These are phyloP conservation scores for Platypus cylindrus DNA, from an alignment of 2,888 invertebrate species.

Conservation along the genomic window DNA sequence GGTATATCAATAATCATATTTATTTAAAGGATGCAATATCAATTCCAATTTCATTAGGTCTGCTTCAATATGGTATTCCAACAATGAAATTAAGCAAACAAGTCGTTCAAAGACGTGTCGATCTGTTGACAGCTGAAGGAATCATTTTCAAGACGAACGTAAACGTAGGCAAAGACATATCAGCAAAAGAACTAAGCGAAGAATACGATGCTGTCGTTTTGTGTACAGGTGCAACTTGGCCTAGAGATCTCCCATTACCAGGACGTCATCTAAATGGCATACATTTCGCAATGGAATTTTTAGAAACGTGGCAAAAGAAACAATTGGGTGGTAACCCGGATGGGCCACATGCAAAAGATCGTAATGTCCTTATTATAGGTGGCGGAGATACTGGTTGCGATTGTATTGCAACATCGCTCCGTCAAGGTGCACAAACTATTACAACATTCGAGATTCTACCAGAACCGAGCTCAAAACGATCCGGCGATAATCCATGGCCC, in stretches of 20 bases:
- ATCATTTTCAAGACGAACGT: slow-evolving; percentile 72
- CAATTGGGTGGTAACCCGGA: slow-evolving; percentile 55
- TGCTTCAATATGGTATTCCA: slow-evolving; percentile 96
- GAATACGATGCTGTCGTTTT: slow-evolving; percentile 76
- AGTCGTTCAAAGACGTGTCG: slow-evolving; percentile 80
- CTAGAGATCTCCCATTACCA: slow-evolving; percentile 75
- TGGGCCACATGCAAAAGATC: slow-evolving; percentile 73
- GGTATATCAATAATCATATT: slow-evolving; percentile 5
- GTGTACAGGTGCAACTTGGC: slow-evolving; percentile 93
- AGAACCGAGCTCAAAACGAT: slow-evolving; percentile 68
- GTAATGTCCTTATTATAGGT: slow-evolving; percentile 85
- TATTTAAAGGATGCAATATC: not conserved
- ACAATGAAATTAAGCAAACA: slow-evolving; percentile 96
- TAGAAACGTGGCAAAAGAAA: slow-evolving; percentile 93
- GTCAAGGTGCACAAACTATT: slow-evolving; percentile 82
- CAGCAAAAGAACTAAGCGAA: slow-evolving; percentile 54
- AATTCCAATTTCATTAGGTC: slow-evolving; percentile 50
- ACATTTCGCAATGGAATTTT: slow-evolving; percentile 95
- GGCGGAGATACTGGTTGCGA: slow-evolving; percentile 87
- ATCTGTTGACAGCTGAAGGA: slow-evolving; percentile 80
- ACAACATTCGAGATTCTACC: slow-evolving; percentile 97
- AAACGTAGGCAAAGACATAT: slow-evolving; percentile 83
- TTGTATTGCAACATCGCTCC: slow-evolving; percentile 93
- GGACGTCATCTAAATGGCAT: slow-evolving; percentile 82
- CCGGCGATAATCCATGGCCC: slow-evolving; percentile 94